These are phyloP conservation scores for Todiramphus chloris DNA, from an alignment of 2,113 vertebrate genomes.

Conservation along the genomic window DNA sequence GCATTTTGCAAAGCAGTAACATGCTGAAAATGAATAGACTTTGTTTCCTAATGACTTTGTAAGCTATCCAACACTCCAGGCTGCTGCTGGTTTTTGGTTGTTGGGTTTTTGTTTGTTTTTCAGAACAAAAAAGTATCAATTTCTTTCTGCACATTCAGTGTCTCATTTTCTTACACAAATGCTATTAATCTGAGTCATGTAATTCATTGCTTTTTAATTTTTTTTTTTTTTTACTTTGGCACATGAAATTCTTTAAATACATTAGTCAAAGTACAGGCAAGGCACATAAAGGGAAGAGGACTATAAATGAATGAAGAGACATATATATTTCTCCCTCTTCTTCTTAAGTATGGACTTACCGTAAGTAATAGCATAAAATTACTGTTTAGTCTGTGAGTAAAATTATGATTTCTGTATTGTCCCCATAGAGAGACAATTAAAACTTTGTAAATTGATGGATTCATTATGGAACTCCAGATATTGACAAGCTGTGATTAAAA, in stretches of 20 bases:
- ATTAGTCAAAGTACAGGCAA: background rate
- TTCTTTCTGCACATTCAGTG: background rate
- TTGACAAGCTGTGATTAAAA: background rate
- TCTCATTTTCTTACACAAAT: background rate
- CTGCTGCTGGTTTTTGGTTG: background rate
- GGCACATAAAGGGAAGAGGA: background rate
- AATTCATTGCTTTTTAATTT: background rate
- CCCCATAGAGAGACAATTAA: background rate
- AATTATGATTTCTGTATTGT: background rate
- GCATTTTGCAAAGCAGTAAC: conserved; percentile 23
- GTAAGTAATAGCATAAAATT: background rate
- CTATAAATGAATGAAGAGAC: background rate
- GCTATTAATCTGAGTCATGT: background rate
- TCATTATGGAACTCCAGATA: background rate
- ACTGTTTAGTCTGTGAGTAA: background rate
- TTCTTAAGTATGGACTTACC: background rate
- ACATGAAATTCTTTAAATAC: background rate
- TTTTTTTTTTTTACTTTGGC: background rate
- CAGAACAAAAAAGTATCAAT: background rate
- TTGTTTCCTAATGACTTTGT: conserved; percentile 9
- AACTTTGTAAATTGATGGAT: background rate
- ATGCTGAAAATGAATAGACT: conserved; percentile 54
- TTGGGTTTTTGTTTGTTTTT: background rate
- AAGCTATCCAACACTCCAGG: background rate
- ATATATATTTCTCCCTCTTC: background rate